Evolutionary conservation across 2,888 invertebrate species (phyloP), one percentile per base, ranked within the genome.

Genomic region (Lymantria monacha): DNA sequence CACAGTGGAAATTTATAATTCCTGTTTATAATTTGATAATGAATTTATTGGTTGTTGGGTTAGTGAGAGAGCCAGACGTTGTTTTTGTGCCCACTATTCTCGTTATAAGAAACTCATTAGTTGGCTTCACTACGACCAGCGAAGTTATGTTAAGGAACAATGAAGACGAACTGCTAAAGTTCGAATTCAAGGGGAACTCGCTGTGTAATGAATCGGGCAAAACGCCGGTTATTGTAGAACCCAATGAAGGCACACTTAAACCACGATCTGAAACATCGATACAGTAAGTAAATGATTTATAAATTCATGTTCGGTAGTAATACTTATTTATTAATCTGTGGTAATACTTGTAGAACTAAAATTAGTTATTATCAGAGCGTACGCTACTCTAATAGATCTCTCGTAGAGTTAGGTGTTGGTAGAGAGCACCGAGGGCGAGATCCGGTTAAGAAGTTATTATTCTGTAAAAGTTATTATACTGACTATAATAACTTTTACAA

Each of bases 1-100:
- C 93, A 0, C 93, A 93, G 70, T 95, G 95, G 94, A 91, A 87
- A 61, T 94, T 95, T 66, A 70, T 79, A 13, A 93, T 95, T 63
- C 92, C 93, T 2, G 82, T 89, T 48, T 89, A 93, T 71, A 83
- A 92, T 58, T 79, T 94, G 45, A 79, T 83, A 30, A 91, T 92
- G 46, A 79, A 90, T 53, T 91, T 95, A 70, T 72, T 95, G 14
- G 85, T 95, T 11, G 94, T 94, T 14, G 95, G 94, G 10, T 76
- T 89, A 43, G 93, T 94, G 0, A 83, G 91, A 51, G 94, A 95
- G 63, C 94, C 95, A 0, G 90, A 92, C 14, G 91, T 95, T 7
- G 81, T 87, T 46, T 94, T 95, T 69, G 83, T 92, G 14, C 89
- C 92, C 22, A 92, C 93, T 0, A 92, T 93, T 66, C 73, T 95